Conservation (phyloP, 2,113 vertebrate species). For the Paramormyrops kingsleyae region DNA sequence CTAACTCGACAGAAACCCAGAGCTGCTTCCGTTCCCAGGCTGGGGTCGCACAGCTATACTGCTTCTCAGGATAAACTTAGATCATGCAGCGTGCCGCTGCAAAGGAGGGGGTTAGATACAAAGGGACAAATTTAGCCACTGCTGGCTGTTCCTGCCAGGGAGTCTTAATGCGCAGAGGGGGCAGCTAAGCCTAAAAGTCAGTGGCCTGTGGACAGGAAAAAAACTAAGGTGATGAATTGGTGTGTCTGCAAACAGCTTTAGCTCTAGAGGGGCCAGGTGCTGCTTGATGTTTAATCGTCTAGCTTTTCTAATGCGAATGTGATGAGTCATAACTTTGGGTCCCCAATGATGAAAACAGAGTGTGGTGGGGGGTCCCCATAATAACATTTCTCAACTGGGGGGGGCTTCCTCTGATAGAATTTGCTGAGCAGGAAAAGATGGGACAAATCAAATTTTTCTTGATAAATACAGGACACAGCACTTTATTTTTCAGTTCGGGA, state of each 20-base stretch:
- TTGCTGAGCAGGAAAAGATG: neutral
- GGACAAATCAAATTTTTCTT: neutral
- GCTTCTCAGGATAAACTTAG: slow-evolving; percentile 11
- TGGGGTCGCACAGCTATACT: neutral
- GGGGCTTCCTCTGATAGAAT: neutral
- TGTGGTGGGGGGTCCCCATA: neutral
- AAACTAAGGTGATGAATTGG: neutral
- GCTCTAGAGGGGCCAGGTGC: neutral
- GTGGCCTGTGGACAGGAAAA: neutral
- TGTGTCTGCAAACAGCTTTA: neutral
- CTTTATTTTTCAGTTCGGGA: neutral
- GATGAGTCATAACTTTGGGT: neutral
- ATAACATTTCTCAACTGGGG: neutral
- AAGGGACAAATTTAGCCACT: neutral
- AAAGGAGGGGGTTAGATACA: neutral
- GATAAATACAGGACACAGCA: neutral
- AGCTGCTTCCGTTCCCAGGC: slow-evolving; percentile 21
- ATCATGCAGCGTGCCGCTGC: neutral
- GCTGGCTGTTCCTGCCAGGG: neutral
- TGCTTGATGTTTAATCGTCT: neutral
- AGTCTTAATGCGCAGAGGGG: neutral
- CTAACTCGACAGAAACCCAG: neutral
- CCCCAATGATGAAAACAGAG: neutral
- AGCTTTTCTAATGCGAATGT: neutral
- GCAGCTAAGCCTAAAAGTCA: neutral